phyloP scores from a whole-genome alignment of 2,113 vertebrate genomes.

The Oryzias celebensis region DNA sequence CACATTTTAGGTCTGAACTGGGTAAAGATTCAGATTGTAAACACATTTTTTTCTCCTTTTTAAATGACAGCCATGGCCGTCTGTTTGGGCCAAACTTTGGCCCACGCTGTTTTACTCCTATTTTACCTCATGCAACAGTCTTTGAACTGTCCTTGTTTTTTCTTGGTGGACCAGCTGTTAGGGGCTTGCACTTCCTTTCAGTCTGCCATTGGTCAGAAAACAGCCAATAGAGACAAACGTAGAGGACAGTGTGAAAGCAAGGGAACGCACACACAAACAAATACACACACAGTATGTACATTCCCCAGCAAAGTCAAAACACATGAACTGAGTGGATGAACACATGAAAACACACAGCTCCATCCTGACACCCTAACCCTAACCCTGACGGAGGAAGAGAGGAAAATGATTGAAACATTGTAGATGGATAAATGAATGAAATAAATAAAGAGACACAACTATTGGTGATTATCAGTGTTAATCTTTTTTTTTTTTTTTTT shows the following conservation, averaged over 20 bases:
- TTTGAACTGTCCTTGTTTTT: conserved; percentile 34
- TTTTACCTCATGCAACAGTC: conserved; percentile 32
- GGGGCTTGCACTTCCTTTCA: conserved; percentile 52
- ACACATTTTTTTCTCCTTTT: too few species aligned
- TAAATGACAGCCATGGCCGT: not conserved
- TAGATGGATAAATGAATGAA: not conserved
- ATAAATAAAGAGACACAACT: not conserved
- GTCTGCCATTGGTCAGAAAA: conserved; percentile 35
- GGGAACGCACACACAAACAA: conserved; percentile 24
- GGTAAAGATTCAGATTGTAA: too few species aligned
- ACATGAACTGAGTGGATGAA: conserved; percentile 10
- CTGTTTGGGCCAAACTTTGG: not conserved
- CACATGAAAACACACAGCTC: conserved; percentile 22
- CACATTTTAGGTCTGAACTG: too few species aligned
- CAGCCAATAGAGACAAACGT: conserved; percentile 27
- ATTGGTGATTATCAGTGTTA: not conserved
- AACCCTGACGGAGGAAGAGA: not conserved
- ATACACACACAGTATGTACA: conserved; percentile 7
- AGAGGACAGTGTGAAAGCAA: conserved; percentile 24
- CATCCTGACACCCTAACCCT: conserved; percentile 17
- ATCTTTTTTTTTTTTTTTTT: too few species aligned
- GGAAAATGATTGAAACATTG: not conserved
- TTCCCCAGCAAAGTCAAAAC: conserved; percentile 19
- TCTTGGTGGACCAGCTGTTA: conserved; percentile 41
- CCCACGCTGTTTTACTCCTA: conserved; percentile 13